Evolutionary conservation across 1,140 invertebrate species (phyloP).

Genomic region (Brachionus calyciflorus): DNA sequence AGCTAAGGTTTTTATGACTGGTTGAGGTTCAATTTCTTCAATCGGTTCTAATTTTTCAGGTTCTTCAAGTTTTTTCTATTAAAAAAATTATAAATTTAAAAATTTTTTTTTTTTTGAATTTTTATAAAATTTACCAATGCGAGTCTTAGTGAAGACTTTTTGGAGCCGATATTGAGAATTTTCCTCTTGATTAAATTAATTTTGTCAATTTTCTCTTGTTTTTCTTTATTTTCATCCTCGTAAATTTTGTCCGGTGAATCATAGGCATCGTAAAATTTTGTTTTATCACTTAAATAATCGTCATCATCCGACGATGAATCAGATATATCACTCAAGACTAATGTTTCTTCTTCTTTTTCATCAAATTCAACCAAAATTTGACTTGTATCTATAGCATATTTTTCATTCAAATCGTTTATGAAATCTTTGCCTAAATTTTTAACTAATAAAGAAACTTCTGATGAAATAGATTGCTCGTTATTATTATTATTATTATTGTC

Average conservation of each 20-base stretch:
- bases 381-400: background rate
- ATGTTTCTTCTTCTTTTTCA: background rate
- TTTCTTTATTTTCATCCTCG: constrained; percentile 9
- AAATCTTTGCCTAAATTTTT: background rate
- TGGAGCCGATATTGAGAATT: constrained; percentile 21
- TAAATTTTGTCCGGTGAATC: constrained; percentile 14
- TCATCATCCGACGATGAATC: background rate
- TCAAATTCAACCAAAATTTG: background rate
- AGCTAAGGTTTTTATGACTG: background rate
- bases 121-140: constrained; percentile 27
- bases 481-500: background rate
- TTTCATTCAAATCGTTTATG: constrained; percentile 11
- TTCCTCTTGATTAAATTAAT: constrained; percentile 2
- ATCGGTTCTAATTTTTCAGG: background rate
- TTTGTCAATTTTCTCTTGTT: background rate
- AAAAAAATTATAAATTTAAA: background rate
- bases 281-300: constrained; percentile 24
- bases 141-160: constrained; percentile 28
- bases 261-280: constrained; percentile 44
- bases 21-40: background rate
- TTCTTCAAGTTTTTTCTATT: constrained; percentile 11
- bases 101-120: background rate
- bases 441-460: background rate
- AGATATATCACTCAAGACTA: background rate
- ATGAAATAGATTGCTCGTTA: background rate